Base-by-base conservation (phyloP, 2,888 invertebrate genomes). In the Ariolimax columbianus region DNA sequence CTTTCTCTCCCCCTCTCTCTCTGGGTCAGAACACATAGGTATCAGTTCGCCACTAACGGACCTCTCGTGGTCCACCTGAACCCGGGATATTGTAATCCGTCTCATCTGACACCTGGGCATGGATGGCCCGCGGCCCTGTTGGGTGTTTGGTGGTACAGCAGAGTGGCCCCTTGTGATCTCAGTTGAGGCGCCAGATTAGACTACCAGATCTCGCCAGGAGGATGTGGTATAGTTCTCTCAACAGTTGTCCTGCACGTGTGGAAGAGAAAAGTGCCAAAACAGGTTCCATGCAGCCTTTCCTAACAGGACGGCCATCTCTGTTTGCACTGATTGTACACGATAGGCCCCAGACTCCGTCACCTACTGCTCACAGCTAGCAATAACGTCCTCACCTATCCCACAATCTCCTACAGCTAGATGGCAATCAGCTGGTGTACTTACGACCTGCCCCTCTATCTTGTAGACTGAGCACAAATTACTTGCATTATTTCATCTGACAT, bases 71-170 rank as follows among this genome's bases (percentile, higher is more conserved):
- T 68, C 38, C 38, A 68, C 68, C 68, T 36, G 19, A 55, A 55
- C 36, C 36, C 23, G 9, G 38, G 43, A n/a, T 4, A 73, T 43
- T 40, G 14, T 43, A 38, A 59, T 43, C 30, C 66, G 7, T 26
- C 47, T 47, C 30, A 68, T 47, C 47, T 68, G 26, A 30, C 79
- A 80, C 68, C 79, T 80, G 79, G 79, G n/a, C 68, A 47, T 9
- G 2, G 30, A 68, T 38, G 14, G n/a, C 66, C 79, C 43, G 43
- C 43, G 68, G 17, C 11, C 66, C 6, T 59, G 40, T 9, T 4
- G 63, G 19, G 1, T 38, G 40, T 51, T 63, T 79, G 66, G 43
- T 36, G 43, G 79, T 26, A 80, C 47, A 47, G 43, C 30, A 66
- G 47, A 26, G 38, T n/a, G 47, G 14, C 14, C 78, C 19, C 79